These are phyloP conservation scores for Toxotes lorentzi DNA, from an alignment of 2,797 vertebrate genomes.

Conservation along the genomic window DNA sequence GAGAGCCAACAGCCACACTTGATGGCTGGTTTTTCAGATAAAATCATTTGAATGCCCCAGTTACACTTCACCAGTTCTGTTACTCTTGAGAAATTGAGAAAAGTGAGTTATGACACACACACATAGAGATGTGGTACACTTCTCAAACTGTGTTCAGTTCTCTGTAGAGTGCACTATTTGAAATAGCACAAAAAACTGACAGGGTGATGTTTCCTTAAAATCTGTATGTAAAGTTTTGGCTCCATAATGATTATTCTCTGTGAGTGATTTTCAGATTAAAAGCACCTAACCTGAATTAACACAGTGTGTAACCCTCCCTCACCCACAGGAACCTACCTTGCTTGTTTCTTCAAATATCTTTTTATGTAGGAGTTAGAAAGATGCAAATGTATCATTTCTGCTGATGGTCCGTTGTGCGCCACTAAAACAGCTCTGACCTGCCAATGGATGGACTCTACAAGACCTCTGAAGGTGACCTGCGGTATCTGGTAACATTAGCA, in stretches of 20 bases:
- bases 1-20: conserved; percentile 23
- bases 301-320: conserved; percentile 20
- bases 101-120: conserved; percentile 26
- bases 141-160: conserved; percentile 1
- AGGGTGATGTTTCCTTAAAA: background rate
- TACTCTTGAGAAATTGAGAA: conserved; percentile 17
- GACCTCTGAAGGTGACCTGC: background rate
- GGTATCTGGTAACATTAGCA: no score
- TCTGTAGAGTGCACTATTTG: background rate
- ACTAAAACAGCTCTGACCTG: background rate
- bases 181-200: conserved; percentile 4
- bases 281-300: conserved; percentile 18
- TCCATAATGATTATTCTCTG: background rate
- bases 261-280: background rate
- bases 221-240: background rate
- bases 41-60: conserved; percentile 41
- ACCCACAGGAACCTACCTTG: background rate
- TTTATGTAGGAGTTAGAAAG: conserved; percentile 16
- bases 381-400: conserved; percentile 12
- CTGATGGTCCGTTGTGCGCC: background rate
- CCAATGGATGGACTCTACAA: background rate
- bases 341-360: conserved; percentile 9
- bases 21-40: conserved; percentile 26
- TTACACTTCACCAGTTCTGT: conserved; percentile 32
- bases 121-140: conserved; percentile 5